Conservation (phyloP, 2,888 invertebrate genomes). For the Kuschelorhynchus macadamiae region DNA sequence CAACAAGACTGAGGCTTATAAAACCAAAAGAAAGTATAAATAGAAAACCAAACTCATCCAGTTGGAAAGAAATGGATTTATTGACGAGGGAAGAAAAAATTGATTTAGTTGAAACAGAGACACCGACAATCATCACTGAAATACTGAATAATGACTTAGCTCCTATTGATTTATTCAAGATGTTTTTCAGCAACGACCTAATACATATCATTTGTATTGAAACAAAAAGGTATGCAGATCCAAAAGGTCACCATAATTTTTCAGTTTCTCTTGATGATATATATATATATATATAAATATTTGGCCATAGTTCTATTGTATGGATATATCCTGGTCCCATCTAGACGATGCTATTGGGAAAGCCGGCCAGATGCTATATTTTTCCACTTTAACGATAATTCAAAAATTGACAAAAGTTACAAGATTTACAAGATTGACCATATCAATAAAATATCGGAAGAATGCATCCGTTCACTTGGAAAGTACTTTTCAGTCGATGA, state of each 20-base stretch:
- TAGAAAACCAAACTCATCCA: constrained; percentile 5
- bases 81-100: constrained; percentile 17
- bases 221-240: constrained; percentile 28
- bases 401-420: constrained; percentile 42
- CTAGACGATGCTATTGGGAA: constrained; percentile 13
- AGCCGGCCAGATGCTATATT: constrained; percentile 39
- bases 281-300: constrained; percentile 35
- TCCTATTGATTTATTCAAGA: constrained; percentile 38
- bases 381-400: constrained; percentile 51
- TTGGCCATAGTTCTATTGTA: constrained; percentile 27
- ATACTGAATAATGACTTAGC: constrained; percentile 25
- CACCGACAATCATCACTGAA: constrained; percentile 13
- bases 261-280: constrained; percentile 40
- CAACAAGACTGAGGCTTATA: constrained; percentile 8
- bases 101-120: constrained; percentile 5
- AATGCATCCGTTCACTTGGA: constrained; percentile 37
- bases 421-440: constrained; percentile 49
- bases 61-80: not conserved
- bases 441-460: constrained; percentile 12
- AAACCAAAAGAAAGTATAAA: constrained; percentile 25
- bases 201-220: constrained; percentile 22
- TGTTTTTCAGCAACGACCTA: constrained; percentile 20
- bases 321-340: constrained; percentile 17
- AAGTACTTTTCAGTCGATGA: constrained; percentile 52
- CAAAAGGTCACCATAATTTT: constrained; percentile 36